A percentile compares a stretch with the other conserved stretches of the same genome.
These are phyloP conservation scores for Phyllotreta striolata DNA, from an alignment of 2,888 invertebrate species.

Conservation along the genomic window DNA sequence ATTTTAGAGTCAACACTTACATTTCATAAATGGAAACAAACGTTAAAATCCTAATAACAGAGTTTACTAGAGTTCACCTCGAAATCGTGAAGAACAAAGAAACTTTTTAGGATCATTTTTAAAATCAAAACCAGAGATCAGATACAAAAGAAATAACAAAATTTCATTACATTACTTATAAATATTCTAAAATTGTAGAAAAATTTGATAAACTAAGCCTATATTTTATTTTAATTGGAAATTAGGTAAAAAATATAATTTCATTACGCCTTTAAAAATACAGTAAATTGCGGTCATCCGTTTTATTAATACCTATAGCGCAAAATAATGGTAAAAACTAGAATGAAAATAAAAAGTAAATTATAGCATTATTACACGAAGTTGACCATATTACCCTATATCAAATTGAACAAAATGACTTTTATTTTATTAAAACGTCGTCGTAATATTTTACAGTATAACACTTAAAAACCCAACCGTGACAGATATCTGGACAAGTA, in stretches of 20 bases:
- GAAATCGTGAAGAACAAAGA: background rate
- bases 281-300: too few relatives aligned
- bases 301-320: conserved; percentile 1
- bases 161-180: too few relatives aligned
- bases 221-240: too few relatives aligned
- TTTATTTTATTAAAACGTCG: conserved; percentile 17
- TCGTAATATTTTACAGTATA: conserved; percentile 15
- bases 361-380: conserved; percentile 4
- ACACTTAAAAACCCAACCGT: conserved; percentile 12
- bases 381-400: conserved; percentile 7
- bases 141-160: too few relatives aligned
- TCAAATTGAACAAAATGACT: conserved; percentile 15
- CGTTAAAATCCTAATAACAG: background rate
- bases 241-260: too few relatives aligned
- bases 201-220: too few relatives aligned
- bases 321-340: conserved; percentile 10
- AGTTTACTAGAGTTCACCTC: background rate
- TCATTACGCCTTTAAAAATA: too few relatives aligned
- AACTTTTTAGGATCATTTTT: too few relatives aligned
- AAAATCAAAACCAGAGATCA: too few relatives aligned
- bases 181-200: too few relatives aligned
- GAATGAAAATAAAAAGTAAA: conserved; percentile 11
- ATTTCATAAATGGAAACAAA: conserved; percentile 5
- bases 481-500: conserved; percentile 16
- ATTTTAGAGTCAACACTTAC: background rate